Percentiles rank a stretch among this genome's conserved stretches.
Conservation (phyloP, 92 coral and sea anemone genomes). For the Umimayanthus kanabou region DNA sequence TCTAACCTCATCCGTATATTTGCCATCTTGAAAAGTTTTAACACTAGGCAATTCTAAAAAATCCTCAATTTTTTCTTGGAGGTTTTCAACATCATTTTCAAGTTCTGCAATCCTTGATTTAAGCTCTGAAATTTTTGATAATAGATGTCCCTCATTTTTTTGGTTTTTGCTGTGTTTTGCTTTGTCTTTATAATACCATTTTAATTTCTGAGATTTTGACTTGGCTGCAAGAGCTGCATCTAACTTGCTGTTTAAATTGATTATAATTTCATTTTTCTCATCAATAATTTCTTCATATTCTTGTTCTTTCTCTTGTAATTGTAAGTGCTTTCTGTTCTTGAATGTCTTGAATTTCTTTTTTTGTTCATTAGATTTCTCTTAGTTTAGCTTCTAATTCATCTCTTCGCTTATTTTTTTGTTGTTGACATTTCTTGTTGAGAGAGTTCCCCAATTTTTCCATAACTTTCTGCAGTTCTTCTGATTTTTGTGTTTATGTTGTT, state of each 20-base stretch:
- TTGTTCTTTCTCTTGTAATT: constrained; percentile 22
- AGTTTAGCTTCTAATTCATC: constrained; percentile 5
- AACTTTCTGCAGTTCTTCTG: background rate
- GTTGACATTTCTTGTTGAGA: constrained; percentile 30
- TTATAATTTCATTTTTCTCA: background rate
- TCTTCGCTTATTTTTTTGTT: constrained; percentile 4
- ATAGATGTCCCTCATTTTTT: constrained; percentile 14
- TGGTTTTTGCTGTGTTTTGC: background rate
- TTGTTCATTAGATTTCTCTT: background rate
- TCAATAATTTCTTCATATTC: constrained; percentile 4
- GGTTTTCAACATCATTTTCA: constrained; percentile 34
- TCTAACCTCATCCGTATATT: constrained; percentile 43
- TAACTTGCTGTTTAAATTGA: background rate
- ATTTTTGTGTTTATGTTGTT: constrained; percentile 7
- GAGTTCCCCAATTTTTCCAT: constrained; percentile 10
- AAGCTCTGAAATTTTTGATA: constrained; percentile 30
- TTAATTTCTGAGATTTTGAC: constrained; percentile 23
- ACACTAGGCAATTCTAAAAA: constrained; percentile 14
- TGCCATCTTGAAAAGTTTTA: constrained; percentile 47
- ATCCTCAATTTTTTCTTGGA: constrained; percentile 15
- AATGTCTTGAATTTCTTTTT: background rate
- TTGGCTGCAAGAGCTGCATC: constrained; percentile 22
- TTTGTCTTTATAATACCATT: constrained; percentile 22
- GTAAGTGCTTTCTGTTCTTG: constrained; percentile 13
- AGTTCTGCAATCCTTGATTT: constrained; percentile 9